Percentiles rank a stretch among this genome's conserved stretches.
Conservation (phyloP, 2,888 invertebrate genomes). For the Drosophila fulvimacula region DNA sequence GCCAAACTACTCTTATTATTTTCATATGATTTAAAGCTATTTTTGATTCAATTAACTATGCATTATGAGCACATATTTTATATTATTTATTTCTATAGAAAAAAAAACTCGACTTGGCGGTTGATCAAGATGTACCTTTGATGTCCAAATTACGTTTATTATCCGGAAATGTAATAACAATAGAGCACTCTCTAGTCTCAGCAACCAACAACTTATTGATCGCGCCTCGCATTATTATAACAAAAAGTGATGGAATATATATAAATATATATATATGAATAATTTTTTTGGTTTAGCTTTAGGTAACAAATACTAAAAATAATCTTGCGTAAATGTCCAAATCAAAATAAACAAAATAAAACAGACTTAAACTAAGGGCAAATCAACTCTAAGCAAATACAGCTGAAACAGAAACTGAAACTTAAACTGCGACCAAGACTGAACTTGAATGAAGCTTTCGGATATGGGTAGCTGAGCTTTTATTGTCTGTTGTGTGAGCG, state of each 20-base stretch:
- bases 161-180: background rate
- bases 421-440: background rate
- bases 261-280: constrained; percentile 1
- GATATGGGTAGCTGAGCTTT: background rate
- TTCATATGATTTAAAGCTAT: background rate
- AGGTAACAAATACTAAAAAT: constrained; percentile 32
- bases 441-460: constrained; percentile 15
- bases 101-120: too few relatives aligned
- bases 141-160: background rate
- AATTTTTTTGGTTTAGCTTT: constrained; percentile 18
- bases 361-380: constrained; percentile 43
- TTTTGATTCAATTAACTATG: background rate
- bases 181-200: background rate
- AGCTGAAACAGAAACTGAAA: background rate
- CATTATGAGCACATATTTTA: background rate
- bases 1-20: background rate
- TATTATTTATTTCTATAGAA: too few relatives aligned
- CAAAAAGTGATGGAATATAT: constrained; percentile 18
- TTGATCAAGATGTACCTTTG: background rate
- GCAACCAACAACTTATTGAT: background rate
- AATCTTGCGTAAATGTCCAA: constrained; percentile 52
- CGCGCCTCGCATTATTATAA: constrained; percentile 12
- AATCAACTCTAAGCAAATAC: background rate
- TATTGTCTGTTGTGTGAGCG: background rate
- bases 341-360: constrained; percentile 55